phyloP scores from a whole-genome alignment of 30 jellyfish, hydroid and myxozoan genomes.

The Phacellophora camtschatica region DNA sequence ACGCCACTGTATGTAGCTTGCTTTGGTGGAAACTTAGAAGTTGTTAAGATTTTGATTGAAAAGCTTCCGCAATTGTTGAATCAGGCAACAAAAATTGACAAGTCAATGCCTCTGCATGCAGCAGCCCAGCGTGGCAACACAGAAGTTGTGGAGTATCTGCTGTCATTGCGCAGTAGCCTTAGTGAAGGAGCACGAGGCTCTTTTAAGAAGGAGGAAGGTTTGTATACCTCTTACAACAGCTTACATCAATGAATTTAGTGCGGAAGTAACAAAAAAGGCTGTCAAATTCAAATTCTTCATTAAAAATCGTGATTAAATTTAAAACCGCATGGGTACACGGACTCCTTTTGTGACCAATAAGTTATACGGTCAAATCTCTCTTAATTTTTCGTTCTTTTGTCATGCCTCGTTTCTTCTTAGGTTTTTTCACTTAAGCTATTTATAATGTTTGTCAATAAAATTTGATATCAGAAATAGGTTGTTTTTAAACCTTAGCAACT shows the following conservation, averaged over 20 bases:
- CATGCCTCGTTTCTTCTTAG: too few relatives aligned
- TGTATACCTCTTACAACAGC: too few relatives aligned
- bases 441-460: too few relatives aligned
- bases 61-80: slow-evolving; percentile 54
- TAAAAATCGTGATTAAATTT: too few relatives aligned
- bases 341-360: too few relatives aligned
- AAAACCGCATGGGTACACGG: too few relatives aligned
- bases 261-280: background rate
- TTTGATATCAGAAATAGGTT: too few relatives aligned
- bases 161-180: slow-evolving; percentile 32
- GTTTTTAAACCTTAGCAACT: too few relatives aligned
- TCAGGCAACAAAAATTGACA: slow-evolving; percentile 64
- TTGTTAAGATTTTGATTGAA: slow-evolving; percentile 43
- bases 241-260: too few relatives aligned
- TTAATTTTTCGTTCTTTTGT: too few relatives aligned
- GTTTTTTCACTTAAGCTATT: too few relatives aligned
- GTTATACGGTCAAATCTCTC: too few relatives aligned
- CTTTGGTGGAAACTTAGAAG: slow-evolving; percentile 70
- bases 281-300: background rate
- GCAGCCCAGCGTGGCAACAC: slow-evolving; percentile 62
- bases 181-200: background rate
- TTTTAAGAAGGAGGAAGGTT: background rate
- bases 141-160: slow-evolving; percentile 52
- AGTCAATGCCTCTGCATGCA: slow-evolving; percentile 83
- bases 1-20: slow-evolving; percentile 91